Evolutionary conservation across 2,113 vertebrate genomes (phyloP).

Genomic region (Craseonycteris thonglongyai): DNA sequence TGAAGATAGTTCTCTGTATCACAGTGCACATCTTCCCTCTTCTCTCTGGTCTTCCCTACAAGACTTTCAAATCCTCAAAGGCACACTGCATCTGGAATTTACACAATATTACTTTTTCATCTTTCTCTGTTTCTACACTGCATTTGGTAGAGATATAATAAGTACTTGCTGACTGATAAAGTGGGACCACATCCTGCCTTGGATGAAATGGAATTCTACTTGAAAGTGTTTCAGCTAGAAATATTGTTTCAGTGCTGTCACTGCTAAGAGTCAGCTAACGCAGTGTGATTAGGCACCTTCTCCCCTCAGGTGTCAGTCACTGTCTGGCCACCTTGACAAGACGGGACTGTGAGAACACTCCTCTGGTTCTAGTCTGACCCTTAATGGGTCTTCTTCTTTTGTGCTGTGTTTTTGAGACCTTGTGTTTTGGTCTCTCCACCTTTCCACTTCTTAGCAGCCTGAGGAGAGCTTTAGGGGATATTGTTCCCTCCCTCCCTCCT

Average conservation of each 20-base stretch:
- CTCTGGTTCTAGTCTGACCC: background rate
- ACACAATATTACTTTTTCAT: constrained; percentile 7
- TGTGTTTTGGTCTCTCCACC: background rate
- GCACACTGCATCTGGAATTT: background rate
- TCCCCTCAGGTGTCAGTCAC: background rate
- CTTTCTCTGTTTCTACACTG: background rate
- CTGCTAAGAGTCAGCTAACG: background rate
- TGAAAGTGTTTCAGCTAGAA: constrained; percentile 11
- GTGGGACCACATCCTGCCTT: background rate
- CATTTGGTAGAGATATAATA: background rate
- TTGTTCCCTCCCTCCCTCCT: background rate
- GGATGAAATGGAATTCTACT: constrained; percentile 25
- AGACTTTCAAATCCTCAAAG: constrained; percentile 34
- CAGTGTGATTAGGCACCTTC: background rate
- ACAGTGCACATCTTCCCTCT: background rate
- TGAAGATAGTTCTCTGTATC: background rate
- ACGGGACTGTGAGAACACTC: background rate
- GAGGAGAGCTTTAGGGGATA: background rate
- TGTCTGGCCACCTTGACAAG: background rate
- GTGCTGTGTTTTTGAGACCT: background rate
- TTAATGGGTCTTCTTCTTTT: background rate
- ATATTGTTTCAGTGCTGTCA: background rate
- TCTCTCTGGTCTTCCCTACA: background rate
- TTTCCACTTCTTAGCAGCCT: background rate
- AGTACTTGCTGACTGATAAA: background rate